These are phyloP conservation scores for Choreutis nemorana DNA, from an alignment of 2,888 invertebrate genomes.

Conservation along the genomic window DNA sequence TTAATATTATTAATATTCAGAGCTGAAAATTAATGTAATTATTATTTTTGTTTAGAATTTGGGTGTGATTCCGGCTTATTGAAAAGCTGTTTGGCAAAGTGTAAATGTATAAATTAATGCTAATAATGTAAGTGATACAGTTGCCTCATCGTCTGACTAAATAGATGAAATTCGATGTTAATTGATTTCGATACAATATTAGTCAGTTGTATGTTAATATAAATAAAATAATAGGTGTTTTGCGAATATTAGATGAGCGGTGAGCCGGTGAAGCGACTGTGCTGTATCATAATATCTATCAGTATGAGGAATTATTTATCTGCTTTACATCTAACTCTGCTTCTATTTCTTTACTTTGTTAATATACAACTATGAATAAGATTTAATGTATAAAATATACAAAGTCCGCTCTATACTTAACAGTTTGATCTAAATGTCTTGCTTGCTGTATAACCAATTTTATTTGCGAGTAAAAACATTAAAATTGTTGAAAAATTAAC, in stretches of 20 bases:
- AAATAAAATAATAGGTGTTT: neutral
- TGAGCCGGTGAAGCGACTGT: constrained; percentile 32
- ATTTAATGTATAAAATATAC: no score
- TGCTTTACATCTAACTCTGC: constrained; percentile 52
- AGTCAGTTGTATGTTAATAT: neutral
- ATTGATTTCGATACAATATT: neutral
- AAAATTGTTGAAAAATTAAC: no score
- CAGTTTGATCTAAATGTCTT: no score
- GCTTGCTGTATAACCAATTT: no score
- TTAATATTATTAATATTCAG: constrained; percentile 19
- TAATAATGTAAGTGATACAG: constrained; percentile 32
- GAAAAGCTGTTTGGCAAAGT: constrained; percentile 43
- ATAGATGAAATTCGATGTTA: constrained; percentile 2
- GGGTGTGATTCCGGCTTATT: constrained; percentile 43
- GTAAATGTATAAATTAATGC: constrained; percentile 58
- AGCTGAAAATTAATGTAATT: constrained; percentile 37
- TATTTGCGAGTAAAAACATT: no score
- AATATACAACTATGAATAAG: no score
- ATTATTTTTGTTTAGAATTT: constrained; percentile 36
- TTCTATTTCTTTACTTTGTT: constrained; percentile 48
- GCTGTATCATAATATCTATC: constrained; percentile 38
- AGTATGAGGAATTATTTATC: constrained; percentile 51
- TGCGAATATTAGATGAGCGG: no score
- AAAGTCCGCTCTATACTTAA: no score
- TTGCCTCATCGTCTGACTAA: constrained; percentile 35